A percentile compares a stretch with the other conserved stretches of the same genome.
These are phyloP conservation scores for Rhinella marina DNA, from an alignment of 2,797 vertebrate genomes.

Conservation along the genomic window DNA sequence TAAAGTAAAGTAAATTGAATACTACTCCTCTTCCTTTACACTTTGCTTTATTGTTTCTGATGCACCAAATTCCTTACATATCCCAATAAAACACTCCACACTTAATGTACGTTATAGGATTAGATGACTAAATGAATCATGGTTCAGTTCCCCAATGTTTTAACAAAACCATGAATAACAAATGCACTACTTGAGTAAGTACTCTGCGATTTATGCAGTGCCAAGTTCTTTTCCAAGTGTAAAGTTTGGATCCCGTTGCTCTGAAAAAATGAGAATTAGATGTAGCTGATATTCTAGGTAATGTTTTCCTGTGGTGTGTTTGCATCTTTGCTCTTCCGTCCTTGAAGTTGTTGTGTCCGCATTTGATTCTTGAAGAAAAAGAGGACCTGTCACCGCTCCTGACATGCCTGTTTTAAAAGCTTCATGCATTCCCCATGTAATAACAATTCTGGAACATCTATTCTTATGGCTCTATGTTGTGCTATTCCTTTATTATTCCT, in stretches of 20 bases:
- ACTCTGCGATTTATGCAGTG: slow-evolving; percentile 21
- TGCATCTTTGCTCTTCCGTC: slow-evolving; percentile 15
- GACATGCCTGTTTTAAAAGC: too few species aligned
- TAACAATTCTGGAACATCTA: too few species aligned
- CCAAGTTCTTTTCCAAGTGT: slow-evolving; percentile 11
- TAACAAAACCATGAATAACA: neutral
- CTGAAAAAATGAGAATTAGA: neutral
- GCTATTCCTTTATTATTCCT: too few species aligned
- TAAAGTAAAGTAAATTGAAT: too few species aligned
- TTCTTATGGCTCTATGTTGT: too few species aligned
- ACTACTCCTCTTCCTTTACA: neutral
- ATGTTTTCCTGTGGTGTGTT: neutral
- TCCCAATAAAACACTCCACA: neutral
- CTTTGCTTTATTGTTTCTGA: neutral
- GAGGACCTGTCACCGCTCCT: too few species aligned
- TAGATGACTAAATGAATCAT: slow-evolving; percentile 13
- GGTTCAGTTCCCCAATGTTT: neutral
- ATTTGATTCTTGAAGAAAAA: slow-evolving; percentile 30
- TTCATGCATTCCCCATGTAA: too few species aligned
- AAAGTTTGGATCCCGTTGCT: slow-evolving; percentile 11
- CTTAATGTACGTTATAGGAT: slow-evolving; percentile 2
- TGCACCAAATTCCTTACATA: neutral
- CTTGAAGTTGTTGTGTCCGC: slow-evolving; percentile 30
- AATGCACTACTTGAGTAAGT: neutral
- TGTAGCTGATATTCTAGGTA: slow-evolving; percentile 16